A percentile compares a stretch with the other conserved stretches of the same genome.
Evolutionary conservation across 64 coral and sea anemone species (phyloP).

Genomic region (Acropora tenuis): DNA sequence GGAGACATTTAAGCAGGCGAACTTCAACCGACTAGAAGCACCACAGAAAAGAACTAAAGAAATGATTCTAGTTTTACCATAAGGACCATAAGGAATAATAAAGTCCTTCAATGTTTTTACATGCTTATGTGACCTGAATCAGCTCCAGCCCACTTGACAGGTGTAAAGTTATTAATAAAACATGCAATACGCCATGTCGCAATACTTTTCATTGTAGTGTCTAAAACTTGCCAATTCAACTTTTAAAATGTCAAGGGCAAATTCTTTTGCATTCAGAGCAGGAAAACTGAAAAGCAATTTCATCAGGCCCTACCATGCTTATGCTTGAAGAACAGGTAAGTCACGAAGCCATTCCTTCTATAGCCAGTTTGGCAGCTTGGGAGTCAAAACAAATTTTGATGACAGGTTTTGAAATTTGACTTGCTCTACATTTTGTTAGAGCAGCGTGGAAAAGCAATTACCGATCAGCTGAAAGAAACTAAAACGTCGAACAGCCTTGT

Average conservation of each 20-base stretch:
- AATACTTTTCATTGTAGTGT: constrained; percentile 25
- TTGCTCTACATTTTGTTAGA: neutral
- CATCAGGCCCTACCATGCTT: constrained; percentile 25
- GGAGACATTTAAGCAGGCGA: too few species aligned
- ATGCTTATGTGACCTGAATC: neutral
- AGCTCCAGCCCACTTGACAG: neutral
- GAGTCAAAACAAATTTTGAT: constrained; percentile 15
- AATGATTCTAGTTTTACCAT: neutral
- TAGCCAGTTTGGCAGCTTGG: constrained; percentile 13
- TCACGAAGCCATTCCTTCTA: neutral
- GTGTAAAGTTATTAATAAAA: neutral
- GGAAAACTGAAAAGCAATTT: constrained; percentile 1
- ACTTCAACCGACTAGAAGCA: neutral
- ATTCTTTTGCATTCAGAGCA: neutral
- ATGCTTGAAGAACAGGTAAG: constrained; percentile 16
- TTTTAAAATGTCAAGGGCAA: neutral
- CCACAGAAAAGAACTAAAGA: neutral
- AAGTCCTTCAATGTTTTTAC: neutral
- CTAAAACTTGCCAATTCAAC: neutral
- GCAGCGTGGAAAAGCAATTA: neutral
- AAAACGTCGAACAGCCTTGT: neutral
- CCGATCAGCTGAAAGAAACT: neutral
- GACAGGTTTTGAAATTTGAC: constrained; percentile 3
- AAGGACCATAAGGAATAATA: neutral
- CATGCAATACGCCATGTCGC: neutral